Evolutionary conservation across 2,888 invertebrate species (phyloP).

Genomic region (Pocota personata): DNA sequence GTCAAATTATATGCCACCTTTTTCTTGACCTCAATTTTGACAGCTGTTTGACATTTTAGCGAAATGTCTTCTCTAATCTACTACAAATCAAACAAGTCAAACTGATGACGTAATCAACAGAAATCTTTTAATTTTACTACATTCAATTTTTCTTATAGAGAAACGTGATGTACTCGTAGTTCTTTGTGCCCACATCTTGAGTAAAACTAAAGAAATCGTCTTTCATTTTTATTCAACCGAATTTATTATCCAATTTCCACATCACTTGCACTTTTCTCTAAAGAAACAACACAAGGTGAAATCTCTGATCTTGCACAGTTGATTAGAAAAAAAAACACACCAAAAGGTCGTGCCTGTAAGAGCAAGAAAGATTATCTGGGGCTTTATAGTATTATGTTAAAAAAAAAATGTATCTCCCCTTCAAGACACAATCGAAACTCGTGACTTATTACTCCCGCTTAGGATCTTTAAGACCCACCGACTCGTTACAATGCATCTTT

Average conservation of each 20-base stretch:
- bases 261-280: neutral
- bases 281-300: neutral
- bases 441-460: slow-evolving; percentile 44
- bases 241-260: neutral
- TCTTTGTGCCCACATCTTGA: neutral
- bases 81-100: no score
- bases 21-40: no score
- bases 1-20: no score
- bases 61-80: no score
- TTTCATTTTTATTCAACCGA: neutral
- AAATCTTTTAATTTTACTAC: neutral
- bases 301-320: neutral
- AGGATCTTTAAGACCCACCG: neutral
- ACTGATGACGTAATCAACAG: neutral
- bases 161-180: neutral
- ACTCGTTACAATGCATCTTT: slow-evolving; percentile 37
- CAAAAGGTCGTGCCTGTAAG: neutral
- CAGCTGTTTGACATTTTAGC: no score
- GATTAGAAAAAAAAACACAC: neutral
- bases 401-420: neutral
- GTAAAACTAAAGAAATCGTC: neutral
- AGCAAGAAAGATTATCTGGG: neutral
- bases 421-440: slow-evolving; percentile 25
- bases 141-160: neutral
- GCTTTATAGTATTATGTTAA: neutral